Evolutionary conservation across 2,113 vertebrate species (phyloP).

Genomic region (Austrofundulus limnaeus): DNA sequence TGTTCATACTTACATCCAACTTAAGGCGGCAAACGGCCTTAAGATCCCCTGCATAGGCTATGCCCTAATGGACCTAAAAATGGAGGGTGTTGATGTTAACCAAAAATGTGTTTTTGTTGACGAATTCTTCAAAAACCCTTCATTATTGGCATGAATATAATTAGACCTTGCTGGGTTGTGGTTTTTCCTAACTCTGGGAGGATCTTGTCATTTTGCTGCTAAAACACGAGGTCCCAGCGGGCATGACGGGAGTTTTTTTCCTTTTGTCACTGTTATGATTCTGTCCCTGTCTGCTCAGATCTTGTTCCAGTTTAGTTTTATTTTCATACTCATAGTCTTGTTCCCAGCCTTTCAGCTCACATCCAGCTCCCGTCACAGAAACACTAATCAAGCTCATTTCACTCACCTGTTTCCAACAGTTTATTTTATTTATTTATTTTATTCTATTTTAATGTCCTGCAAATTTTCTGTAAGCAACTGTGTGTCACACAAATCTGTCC

Average conservation of each 20-base stretch:
- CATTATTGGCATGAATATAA: slow-evolving; percentile 21
- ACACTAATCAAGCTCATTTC: too few relatives aligned
- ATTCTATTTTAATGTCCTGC: too few relatives aligned
- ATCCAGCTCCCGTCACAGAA: too few relatives aligned
- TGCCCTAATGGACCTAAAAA: slow-evolving; percentile 7
- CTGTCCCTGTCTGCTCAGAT: too few relatives aligned
- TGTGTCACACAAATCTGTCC: too few relatives aligned
- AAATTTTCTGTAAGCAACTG: too few relatives aligned
- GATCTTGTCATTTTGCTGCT: not conserved
- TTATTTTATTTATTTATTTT: too few relatives aligned
- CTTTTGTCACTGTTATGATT: too few relatives aligned
- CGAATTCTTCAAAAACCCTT: slow-evolving; percentile 11
- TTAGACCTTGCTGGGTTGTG: not conserved
- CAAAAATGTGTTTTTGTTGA: slow-evolving; percentile 15
- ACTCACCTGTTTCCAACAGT: too few relatives aligned
- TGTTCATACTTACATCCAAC: not conserved
- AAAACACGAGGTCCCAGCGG: not conserved
- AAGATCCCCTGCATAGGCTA: slow-evolving; percentile 30
- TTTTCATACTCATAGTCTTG: too few relatives aligned
- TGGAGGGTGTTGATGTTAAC: not conserved
- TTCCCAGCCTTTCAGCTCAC: too few relatives aligned
- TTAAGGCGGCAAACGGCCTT: slow-evolving; percentile 6
- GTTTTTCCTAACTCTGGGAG: not conserved
- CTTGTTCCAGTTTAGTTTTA: too few relatives aligned
- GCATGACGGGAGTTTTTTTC: not conserved